phyloP scores from a whole-genome alignment of 2,888 invertebrate species.

The Agonopterix heracliana region DNA sequence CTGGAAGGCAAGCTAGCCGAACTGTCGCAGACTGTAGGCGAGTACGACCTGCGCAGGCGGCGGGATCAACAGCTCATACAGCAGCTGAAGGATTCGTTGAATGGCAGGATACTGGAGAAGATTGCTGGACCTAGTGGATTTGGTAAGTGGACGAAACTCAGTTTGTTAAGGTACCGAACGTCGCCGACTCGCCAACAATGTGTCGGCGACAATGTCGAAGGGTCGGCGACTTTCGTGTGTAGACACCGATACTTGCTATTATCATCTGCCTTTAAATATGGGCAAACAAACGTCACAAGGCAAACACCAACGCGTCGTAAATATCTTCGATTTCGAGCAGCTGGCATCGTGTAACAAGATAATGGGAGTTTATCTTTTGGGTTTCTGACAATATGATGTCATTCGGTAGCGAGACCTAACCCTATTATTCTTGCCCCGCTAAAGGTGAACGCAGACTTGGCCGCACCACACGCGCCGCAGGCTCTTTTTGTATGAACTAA shows the following conservation, averaged over 20 bases:
- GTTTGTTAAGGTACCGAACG: background rate
- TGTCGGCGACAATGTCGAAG: background rate
- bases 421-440: too few species aligned
- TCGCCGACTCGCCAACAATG: background rate
- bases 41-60: conserved; percentile 82
- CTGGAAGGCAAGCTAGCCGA: conserved; percentile 87
- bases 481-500: too few species aligned
- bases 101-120: conserved; percentile 44
- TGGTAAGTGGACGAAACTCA: background rate
- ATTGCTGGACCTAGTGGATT: conserved; percentile 19
- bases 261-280: background rate
- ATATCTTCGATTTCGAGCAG: too few species aligned
- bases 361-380: too few species aligned
- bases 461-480: too few species aligned
- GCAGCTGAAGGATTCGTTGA: conserved; percentile 74
- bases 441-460: too few species aligned
- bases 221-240: background rate
- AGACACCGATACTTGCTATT: background rate
- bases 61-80: conserved; percentile 85
- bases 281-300: too few species aligned
- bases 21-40: conserved; percentile 85
- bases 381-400: too few species aligned
- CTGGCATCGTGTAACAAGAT: too few species aligned
- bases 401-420: too few species aligned
- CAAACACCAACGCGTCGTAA: too few species aligned